phyloP scores from a whole-genome alignment of 2,797 vertebrate genomes.

The Centroberyx gerrardi region DNA sequence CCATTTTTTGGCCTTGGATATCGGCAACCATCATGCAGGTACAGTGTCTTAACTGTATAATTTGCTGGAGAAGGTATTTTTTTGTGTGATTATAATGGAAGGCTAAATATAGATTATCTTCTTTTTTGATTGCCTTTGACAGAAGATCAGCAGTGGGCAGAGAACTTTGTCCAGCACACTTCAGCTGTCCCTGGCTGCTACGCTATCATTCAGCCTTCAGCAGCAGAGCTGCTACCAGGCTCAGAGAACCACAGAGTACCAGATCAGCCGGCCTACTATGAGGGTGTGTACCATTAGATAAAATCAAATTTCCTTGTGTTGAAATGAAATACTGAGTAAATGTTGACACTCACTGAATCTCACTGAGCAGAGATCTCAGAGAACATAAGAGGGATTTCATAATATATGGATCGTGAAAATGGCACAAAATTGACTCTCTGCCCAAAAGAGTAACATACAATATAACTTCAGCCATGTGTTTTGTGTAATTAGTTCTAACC shows the following conservation, averaged over 20 bases:
- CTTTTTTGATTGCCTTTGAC: slow-evolving; percentile 24
- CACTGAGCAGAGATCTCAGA: not conserved
- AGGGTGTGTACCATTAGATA: slow-evolving; percentile 55
- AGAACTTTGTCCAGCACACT: slow-evolving; percentile 39
- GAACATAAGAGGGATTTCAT: not conserved
- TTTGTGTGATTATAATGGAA: not conserved
- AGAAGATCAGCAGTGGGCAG: slow-evolving; percentile 61
- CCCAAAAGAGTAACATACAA: too few relatives aligned
- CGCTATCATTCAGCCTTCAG: slow-evolving; percentile 22
- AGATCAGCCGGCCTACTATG: slow-evolving; percentile 50
- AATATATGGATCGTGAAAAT: not conserved
- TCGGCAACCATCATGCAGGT: slow-evolving; percentile 71
- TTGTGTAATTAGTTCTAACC: too few relatives aligned
- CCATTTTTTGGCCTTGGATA: slow-evolving; percentile 68
- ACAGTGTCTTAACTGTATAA: not conserved
- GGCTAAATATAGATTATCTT: not conserved
- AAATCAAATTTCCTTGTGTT: not conserved
- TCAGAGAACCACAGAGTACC: slow-evolving; percentile 50
- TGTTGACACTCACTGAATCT: not conserved
- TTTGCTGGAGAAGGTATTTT: not conserved
- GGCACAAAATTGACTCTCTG: not conserved
- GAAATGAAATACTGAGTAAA: not conserved
- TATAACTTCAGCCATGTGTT: too few relatives aligned
- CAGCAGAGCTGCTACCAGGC: slow-evolving; percentile 17
- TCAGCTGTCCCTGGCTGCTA: slow-evolving; percentile 33